A percentile compares a stretch with the other conserved stretches of the same genome.
phyloP scores from a whole-genome alignment of 2,113 vertebrate genomes.

The Choloepus hoffmanni region DNA sequence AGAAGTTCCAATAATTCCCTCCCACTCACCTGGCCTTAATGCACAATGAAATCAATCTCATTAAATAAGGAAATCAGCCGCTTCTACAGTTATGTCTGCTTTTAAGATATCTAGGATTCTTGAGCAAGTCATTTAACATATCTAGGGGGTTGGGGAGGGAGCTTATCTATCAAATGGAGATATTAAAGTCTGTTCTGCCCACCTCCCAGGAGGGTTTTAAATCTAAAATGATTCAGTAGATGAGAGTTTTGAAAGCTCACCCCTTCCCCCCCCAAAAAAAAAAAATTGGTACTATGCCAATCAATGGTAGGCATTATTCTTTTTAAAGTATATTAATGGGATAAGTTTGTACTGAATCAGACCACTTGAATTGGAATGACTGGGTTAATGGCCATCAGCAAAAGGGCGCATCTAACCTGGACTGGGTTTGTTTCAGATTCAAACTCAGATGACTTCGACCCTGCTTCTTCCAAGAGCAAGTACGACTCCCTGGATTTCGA shows the following conservation, averaged over 20 bases:
- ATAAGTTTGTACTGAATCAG: background rate
- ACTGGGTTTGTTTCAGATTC: constrained; percentile 90
- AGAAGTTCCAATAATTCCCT: background rate
- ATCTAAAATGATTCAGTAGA: background rate
- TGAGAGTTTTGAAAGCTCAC: background rate
- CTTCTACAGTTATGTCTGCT: background rate
- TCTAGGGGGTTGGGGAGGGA: no score
- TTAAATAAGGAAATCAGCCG: background rate
- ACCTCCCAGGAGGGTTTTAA: background rate
- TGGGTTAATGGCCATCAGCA: background rate
- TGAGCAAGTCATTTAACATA: background rate
- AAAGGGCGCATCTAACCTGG: constrained; percentile 28
- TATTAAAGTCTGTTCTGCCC: background rate
- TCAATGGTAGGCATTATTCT: background rate
- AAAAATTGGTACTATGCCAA: background rate
- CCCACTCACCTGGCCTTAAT: background rate
- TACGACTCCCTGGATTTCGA: constrained; percentile 99
- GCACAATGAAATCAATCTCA: background rate
- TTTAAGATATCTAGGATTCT: background rate
- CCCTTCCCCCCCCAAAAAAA: background rate
- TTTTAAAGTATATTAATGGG: background rate
- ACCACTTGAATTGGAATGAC: background rate
- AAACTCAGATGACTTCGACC: constrained; percentile 99
- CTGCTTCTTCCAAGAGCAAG: constrained; percentile 99
- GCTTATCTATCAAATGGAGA: background rate